phyloP scores from a whole-genome alignment of 2,797 vertebrate species.

The Sternarchorhynchus goeldii region DNA sequence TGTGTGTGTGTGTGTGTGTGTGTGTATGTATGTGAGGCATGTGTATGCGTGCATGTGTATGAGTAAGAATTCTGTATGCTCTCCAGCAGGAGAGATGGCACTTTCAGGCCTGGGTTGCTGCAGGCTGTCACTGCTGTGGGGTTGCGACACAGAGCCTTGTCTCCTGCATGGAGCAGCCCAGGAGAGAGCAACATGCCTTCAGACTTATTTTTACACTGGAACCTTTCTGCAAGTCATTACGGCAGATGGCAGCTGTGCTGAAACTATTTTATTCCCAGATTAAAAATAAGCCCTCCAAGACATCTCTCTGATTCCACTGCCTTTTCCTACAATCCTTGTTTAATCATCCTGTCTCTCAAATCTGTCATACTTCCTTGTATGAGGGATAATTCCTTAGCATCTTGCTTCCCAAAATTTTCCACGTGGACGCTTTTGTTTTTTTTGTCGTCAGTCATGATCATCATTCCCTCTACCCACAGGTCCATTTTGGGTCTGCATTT shows the following conservation, averaged over 20 bases:
- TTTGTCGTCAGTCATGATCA: constrained; percentile 29
- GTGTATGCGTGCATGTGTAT: constrained; percentile 52
- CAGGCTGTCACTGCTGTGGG: constrained; percentile 66
- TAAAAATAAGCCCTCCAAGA: constrained; percentile 53
- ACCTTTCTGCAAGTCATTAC: constrained; percentile 54
- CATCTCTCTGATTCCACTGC: constrained; percentile 56
- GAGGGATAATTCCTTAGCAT: constrained; percentile 20
- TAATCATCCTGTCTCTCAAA: constrained; percentile 57
- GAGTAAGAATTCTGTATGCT: constrained; percentile 55
- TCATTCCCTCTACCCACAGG: constrained; percentile 33
- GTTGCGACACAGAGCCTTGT: constrained; percentile 63
- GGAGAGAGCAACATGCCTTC: constrained; percentile 49
- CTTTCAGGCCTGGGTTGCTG: constrained; percentile 57
- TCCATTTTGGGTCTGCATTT: background rate
- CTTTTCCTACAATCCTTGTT: constrained; percentile 55
- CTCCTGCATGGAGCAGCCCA: constrained; percentile 57
- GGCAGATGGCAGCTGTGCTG: constrained; percentile 46
- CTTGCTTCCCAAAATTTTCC: constrained; percentile 41
- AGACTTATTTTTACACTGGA: constrained; percentile 62
- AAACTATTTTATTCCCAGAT: constrained; percentile 59
- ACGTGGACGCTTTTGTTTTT: constrained; percentile 18
- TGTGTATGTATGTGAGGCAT: background rate
- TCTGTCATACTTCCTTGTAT: constrained; percentile 48
- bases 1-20: background rate
- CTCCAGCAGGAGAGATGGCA: constrained; percentile 64